Base-by-base conservation (phyloP, 2,888 invertebrate species). In the Dryadula phaetusa region DNA sequence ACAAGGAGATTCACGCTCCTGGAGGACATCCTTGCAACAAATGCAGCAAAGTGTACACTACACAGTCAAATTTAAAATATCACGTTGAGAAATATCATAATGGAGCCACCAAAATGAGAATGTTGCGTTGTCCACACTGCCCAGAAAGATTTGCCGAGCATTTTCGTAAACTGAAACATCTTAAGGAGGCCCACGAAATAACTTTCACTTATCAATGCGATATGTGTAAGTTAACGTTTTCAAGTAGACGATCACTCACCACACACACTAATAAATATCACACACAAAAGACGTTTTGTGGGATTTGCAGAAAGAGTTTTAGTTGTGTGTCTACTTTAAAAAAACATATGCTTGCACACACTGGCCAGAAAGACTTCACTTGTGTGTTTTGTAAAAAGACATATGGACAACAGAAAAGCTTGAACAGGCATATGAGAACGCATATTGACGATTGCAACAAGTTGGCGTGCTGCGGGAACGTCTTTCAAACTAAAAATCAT, bases 301-400 rank as follows among this genome's bases (percentile, higher is more conserved):
- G 85, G 2, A 66, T 90, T 1, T 94, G 94, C 60, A 86, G 88
- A 32, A 90, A 93, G 68, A 86, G 87, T 54, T 94, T 93, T 72
- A 90, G 88, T 37, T 87, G 86, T n/a, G 69, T 83, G 0, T 82
- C 87, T 0, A 81, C 85, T 0, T 74, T 90, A 53, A 87, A 83
- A 63, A 83, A 84, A 7, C 89, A 90, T 49, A 82, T 86, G 83
- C 70, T 83, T 0, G 82, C 82, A 0, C 89, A 90, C 64, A 83
- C 87, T 0, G 84, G 83, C 0, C 87, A 86, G 47, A 79, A 83
- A 54, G 85, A 84, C 66, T 86, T 79, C 42, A 61, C 80, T 0
- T 94, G 94, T 72, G 75, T 79, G 10, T 66, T 91, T 0, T 94
- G 94, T 66, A 84, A 88, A 42, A 94, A 94, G 70, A 84, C 91